phyloP scores from a whole-genome alignment of 2,888 invertebrate species.

The Ornithoptera alexandrae region DNA sequence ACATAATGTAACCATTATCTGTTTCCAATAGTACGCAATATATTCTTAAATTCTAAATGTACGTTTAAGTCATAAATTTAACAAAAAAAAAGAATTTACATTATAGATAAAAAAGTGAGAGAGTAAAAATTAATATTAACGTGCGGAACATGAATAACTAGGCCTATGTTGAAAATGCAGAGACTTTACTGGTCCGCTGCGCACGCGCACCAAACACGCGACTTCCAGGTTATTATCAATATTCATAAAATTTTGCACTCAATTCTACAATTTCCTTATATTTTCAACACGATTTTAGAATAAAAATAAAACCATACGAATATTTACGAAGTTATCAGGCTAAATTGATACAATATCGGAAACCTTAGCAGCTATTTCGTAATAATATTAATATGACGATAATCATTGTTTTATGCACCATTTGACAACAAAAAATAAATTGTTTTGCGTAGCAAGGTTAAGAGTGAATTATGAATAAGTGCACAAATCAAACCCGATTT shows the following conservation, averaged over 20 bases:
- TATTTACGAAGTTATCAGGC: background rate
- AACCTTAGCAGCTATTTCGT: background rate
- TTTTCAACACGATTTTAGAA: slow-evolving; percentile 7
- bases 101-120: background rate
- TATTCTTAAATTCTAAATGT: background rate
- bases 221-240: slow-evolving; percentile 53
- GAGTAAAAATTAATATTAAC: slow-evolving; percentile 29
- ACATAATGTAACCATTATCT: background rate
- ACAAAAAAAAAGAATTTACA: background rate
- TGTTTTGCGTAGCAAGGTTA: slow-evolving; percentile 41
- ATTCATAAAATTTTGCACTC: slow-evolving; percentile 45
- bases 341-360: background rate
- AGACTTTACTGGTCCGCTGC: slow-evolving; percentile 35
- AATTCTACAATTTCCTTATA: slow-evolving; percentile 43
- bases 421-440: slow-evolving; percentile 25
- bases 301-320: background rate
- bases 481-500: slow-evolving; percentile 49
- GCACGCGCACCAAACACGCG: slow-evolving; percentile 42
- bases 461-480: slow-evolving; percentile 58
- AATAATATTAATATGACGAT: background rate
- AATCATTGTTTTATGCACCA: background rate
- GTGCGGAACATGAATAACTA: slow-evolving; percentile 35
- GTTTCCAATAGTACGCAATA: background rate
- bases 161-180: slow-evolving; percentile 50
- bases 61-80: too few relatives aligned